Evolutionary conservation across 2,113 vertebrate genomes (phyloP), one percentile per base, ranked within the genome.

Genomic region (Choloepus hoffmanni): DNA sequence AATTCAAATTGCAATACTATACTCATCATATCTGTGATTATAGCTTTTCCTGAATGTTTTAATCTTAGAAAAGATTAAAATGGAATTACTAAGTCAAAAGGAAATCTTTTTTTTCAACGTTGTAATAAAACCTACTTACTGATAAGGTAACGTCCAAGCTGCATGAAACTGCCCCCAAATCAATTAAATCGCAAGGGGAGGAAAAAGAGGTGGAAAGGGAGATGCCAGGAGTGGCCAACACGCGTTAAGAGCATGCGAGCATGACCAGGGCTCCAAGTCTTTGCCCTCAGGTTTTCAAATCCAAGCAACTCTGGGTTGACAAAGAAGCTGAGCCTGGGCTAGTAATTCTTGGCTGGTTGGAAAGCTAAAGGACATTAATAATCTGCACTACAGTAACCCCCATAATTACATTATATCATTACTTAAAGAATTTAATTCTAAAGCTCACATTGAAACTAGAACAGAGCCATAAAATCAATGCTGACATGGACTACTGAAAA

Each of bases 1-100:
- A 94, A 92, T 70, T 74, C 74, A 89, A 92, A 82, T 10, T 30
- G 74, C 36, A 21, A 63, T 21, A 78, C 18, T 48, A 78, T 8
- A 90, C 62, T 48, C n/a, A 65, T 84, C 55, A 73, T 68, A 91
- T 91, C 62, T 89, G n/a, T 67, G 67, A 91, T 55, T 18, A 77
- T 0, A 78, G 30, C 60, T 89, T 90, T 74, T 78, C 67, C 79
- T 78, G 33, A 58, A 8, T 81, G 63, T 78, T 89, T 78, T 3
- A 45, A 73, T 23, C 24, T 83, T 45, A 72, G 60, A 23, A 43
- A 96, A 95, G 23, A 92, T 76, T 76, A 85, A 96, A 79, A 33
- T 92, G 26, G 5, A 87, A 89, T 93, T 77, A 94, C 43, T 76
- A 78, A 87, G 2, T 85, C 23, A 92, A 92, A 77, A 92, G 15